These are phyloP conservation scores for Trypoxylon attenuatum DNA, from an alignment of 2,888 invertebrate genomes.

Conservation along the genomic window DNA sequence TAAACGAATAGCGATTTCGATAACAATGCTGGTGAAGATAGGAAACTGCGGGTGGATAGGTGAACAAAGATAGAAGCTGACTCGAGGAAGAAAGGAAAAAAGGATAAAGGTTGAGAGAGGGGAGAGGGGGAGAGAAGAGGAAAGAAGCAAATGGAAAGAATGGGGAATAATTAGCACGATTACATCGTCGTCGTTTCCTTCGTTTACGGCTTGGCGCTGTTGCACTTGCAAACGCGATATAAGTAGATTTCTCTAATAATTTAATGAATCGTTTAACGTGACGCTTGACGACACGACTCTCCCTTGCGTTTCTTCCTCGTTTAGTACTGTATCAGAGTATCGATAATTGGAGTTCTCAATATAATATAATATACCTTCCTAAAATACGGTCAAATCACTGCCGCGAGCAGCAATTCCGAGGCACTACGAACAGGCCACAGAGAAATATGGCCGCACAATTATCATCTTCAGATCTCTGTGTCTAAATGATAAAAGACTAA, in stretches of 20 bases:
- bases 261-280: conserved; percentile 69
- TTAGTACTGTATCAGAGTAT: conserved; percentile 68
- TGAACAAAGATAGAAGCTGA: not conserved
- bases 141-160: conserved; percentile 26
- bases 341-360: conserved; percentile 70
- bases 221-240: conserved; percentile 48
- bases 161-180: conserved; percentile 44
- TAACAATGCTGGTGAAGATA: conserved; percentile 39
- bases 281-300: conserved; percentile 59
- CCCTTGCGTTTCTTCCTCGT: conserved; percentile 16
- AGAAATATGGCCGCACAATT: conserved; percentile 73
- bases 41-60: not conserved
- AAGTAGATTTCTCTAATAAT: conserved; percentile 64
- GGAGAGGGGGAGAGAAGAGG: not conserved
- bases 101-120: conserved; percentile 9
- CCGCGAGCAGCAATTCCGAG: conserved; percentile 74
- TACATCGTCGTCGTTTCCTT: conserved; percentile 41
- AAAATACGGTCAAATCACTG: conserved; percentile 75
- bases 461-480: conserved; percentile 70
- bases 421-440: conserved; percentile 75
- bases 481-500: conserved; percentile 62
- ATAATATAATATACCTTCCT: conserved; percentile 72
- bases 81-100: conserved; percentile 38
- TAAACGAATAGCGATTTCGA: conserved; percentile 4
- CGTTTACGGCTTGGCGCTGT: conserved; percentile 28